Base-by-base conservation (phyloP, 2,113 vertebrate genomes). In the Rhinoderma darwinii region DNA sequence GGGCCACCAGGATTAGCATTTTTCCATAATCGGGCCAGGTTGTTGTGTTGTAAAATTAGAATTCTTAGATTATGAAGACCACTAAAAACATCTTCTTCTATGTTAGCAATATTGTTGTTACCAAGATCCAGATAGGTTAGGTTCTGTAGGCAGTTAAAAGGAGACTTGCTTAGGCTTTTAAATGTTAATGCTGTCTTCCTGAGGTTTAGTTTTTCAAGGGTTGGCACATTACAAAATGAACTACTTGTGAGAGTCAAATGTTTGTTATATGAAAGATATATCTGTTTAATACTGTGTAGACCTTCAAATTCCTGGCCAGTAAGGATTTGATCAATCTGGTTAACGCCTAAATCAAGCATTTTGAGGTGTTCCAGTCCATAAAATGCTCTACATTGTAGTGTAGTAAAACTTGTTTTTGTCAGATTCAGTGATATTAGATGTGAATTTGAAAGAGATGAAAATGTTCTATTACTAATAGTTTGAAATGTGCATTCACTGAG, bases 21-120 rank as follows among this genome's bases (percentile, higher is more conserved):
- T 88, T 98, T 99, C 98, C 98, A 99, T 87, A 98, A 89, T 4
- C 96, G 92, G 5, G 96, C 97, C 86, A 99, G 93, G 89, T 99
- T 99, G 89, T 99, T 99, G 91, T 99, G 98, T 88, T 98, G 95
- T 87, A 99, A 89, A 89, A 95, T 95, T 70, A 99, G 91, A 72
- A 97, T 94, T 84, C 91, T 90, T 47, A 99, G 94, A 73, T 94
- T 92, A 43, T 88, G 80, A 30, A 99, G 95, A 43, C 94, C 95
- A n/a, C 93, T 90, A 32, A 99, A 90, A 54, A 96, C 25, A n/a
- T 90, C 94, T 0, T 89, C 91, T 1, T 91, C 93, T 76, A 99
- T 85, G 86, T 97, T 98, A 74, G 97, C 97, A 37, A 99, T 94
- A 84, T 99, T 99, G 90, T 99, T 99, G 92, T 99, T 98, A 89